Conservation (phyloP, 23 tunicate genomes). For the Trididemnum clinides region DNA sequence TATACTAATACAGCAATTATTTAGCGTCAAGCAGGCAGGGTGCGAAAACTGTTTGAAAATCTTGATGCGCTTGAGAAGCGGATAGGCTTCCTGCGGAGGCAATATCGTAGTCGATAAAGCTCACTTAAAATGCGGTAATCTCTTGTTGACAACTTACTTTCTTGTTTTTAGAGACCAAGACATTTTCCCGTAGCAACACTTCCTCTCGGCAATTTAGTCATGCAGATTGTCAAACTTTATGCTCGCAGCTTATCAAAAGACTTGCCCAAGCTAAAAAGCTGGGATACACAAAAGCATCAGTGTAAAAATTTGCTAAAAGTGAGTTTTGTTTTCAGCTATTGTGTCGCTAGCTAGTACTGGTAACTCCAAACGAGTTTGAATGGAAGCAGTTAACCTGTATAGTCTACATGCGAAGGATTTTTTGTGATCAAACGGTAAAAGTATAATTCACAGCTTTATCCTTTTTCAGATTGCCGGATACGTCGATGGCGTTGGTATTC, state of each 20-base stretch:
- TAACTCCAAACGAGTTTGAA: too few relatives aligned
- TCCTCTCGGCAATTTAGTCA: constrained; percentile 53
- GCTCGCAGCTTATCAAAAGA: constrained; percentile 69
- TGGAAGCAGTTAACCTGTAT: background rate
- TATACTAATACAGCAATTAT: too few relatives aligned
- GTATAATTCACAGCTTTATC: background rate
- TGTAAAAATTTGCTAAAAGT: constrained; percentile 81
- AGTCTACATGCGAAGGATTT: background rate
- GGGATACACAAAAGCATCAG: constrained; percentile 62
- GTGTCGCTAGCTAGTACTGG: too few relatives aligned
- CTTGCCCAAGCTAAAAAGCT: constrained; percentile 66
- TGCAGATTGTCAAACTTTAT: constrained; percentile 83
- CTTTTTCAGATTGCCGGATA: constrained; percentile 58
- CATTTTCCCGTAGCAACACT: constrained; percentile 60
- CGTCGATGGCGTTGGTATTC: constrained; percentile 63
- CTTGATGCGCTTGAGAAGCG: too few relatives aligned
- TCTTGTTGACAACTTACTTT: background rate
- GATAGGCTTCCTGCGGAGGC: too few relatives aligned
- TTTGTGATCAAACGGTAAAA: background rate
- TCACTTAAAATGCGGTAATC: too few relatives aligned
- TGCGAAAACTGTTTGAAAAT: too few relatives aligned
- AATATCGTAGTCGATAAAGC: too few relatives aligned
- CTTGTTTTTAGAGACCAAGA: constrained; percentile 50
- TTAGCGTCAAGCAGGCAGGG: too few relatives aligned
- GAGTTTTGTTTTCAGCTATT: too few relatives aligned